Evolutionary conservation across 2,797 vertebrate genomes (phyloP), one percentile per base, ranked within the genome.

Genomic region (Scarus forsteni): DNA sequence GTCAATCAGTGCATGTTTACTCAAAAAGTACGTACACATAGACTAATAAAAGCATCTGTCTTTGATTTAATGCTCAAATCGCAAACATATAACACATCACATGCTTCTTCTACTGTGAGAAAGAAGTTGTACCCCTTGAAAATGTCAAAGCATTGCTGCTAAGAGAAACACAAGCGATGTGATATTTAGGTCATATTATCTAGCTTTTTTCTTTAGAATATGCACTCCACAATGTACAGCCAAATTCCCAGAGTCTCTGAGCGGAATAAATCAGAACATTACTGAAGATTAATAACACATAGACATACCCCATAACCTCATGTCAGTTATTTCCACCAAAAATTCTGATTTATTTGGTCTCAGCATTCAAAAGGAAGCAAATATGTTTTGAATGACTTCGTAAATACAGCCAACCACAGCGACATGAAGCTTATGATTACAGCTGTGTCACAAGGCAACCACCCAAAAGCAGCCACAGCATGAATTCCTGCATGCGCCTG

Each of bases 281-380:
- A 2, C 18, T 45, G 10, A 50, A 43, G 16, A 56, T 27, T 27
- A 18, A 70, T 68, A 10, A 76, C 45, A 44, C 27, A n/a, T 27
- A 12, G 39, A 77, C 50, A 27, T 50, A 54, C 39, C 55, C 8
- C 45, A 64, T 64, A 66, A 43, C 50, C 50, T 8, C 39, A 44
- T 9, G 18, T 13, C 8, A 55, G 6, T 0, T 50, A 27, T 19
- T 19, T 43, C 27, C 36, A 46, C 5, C 35, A 19, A 15, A 40
- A 38, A 6, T 10, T 42, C 19, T 1, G 3, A 15, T 48, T 12
- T 52, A 27, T 7, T 14, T 58, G 12, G 18, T 16, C 9, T 39
- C 11, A 14, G 27, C 12, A 36, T 6, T 36, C 15, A 36, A n/a
- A 53, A 53, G 14, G 12, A 34, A 13, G 12, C 27, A 46, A 27